Evolutionary conservation across 2,113 vertebrate species (phyloP), one percentile per base, ranked within the genome.

Genomic region (Entosphenus tridentatus): DNA sequence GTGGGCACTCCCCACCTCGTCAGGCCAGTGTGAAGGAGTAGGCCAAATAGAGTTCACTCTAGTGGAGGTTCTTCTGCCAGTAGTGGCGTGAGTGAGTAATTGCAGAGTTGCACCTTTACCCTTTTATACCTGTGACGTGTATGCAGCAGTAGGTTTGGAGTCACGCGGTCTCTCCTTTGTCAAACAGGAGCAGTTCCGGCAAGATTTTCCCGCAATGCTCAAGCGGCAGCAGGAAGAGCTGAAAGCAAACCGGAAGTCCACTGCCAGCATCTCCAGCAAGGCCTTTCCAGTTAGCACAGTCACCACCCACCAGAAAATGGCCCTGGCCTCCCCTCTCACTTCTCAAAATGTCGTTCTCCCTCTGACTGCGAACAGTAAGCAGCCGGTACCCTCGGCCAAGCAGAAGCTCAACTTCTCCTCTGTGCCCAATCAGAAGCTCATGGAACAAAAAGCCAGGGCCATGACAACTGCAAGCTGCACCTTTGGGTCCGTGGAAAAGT

Each of bases 101-200:
- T 39, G 39, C 39, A 39, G 39, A 39, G 39, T 5, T 39, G 39
- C 39, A 39, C 39, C 39, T 39, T 7, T 39, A 39, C 39, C 4
- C 6, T 39, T 39, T 39, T 39, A 39, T 39, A 39, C 6, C 39
- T 39, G 39, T 39, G 39, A 39, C 39, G 39, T 39, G 39, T 39
- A 39, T 39, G 39, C 39, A 39, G 39, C 39, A 39, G 39, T 39
- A 39, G 39, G 39, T 39, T 39, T 39, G 39, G 39, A 39, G 39
- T 39, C 39, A 39, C 39, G 39, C 5, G 39, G 39, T 39, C 39
- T 39, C 39, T 39, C 39, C 39, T 39, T 39, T 39, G 39, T 39
- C 39, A 39, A 39, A 39, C 39, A 65, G 62, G 62, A 65, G n/a
- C 62, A 65, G 62, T 65, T 65, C 62, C 62, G 21, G n/a, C n/a